Evolutionary conservation across 2,113 vertebrate species (phyloP).

Genomic region (Hemichromis elongatus): DNA sequence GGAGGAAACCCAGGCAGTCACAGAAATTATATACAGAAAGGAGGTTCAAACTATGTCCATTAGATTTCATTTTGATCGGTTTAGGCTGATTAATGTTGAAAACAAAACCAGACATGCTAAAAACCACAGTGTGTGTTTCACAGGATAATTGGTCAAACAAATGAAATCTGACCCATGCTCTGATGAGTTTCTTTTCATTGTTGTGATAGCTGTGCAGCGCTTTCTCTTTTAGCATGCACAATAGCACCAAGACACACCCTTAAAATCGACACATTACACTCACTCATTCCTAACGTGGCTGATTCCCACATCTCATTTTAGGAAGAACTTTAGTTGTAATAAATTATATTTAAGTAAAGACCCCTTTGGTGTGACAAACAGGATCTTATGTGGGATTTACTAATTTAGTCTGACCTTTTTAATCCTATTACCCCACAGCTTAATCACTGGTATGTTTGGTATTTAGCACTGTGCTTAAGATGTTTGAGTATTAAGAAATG

Average conservation of each 20-base stretch:
- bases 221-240: accelerated
- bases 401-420: not conserved
- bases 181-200: not conserved
- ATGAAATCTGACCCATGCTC: not conserved
- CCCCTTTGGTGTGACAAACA: not conserved
- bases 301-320: not conserved
- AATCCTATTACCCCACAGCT: not conserved
- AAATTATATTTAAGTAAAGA: not conserved
- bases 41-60: not conserved
- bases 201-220: not conserved
- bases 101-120: not conserved
- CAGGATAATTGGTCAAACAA: not conserved
- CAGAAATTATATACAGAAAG: not conserved
- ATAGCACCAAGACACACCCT: not conserved
- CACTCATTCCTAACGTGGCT: not conserved
- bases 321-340: not conserved
- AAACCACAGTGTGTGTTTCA: not conserved
- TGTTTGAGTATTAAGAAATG: not conserved
- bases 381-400: not conserved
- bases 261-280: not conserved
- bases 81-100: not conserved
- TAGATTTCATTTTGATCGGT: not conserved
- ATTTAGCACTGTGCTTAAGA: not conserved
- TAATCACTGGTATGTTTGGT: not conserved
- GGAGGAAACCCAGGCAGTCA: not conserved